phyloP scores from a whole-genome alignment of 1,140 invertebrate genomes.

The Coptotermes formosanus region DNA sequence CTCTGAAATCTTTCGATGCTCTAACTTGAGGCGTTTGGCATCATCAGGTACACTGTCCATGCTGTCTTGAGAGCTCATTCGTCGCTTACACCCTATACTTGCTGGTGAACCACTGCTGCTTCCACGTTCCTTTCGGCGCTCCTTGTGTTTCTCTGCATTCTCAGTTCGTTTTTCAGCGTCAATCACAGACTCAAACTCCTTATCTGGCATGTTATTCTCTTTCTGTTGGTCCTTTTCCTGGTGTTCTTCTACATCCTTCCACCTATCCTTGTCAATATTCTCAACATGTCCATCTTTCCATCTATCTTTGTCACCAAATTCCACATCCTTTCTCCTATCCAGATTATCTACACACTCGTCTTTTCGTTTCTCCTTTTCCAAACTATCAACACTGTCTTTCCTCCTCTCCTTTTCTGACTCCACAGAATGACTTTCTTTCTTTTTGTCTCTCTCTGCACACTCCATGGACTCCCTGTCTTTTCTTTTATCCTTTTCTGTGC shows the following conservation, averaged over 20 bases:
- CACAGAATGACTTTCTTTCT: conserved; percentile 43
- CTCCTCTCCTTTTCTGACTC: conserved; percentile 37
- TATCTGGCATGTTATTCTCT: conserved; percentile 5
- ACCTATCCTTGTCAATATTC: conserved; percentile 27
- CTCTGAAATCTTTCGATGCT: conserved; percentile 55
- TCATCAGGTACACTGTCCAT: conserved; percentile 64
- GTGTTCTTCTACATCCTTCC: conserved; percentile 29
- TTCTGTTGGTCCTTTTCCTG: conserved; percentile 27
- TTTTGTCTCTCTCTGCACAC: conserved; percentile 40
- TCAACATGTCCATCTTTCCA: neutral
- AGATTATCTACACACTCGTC: conserved; percentile 21
- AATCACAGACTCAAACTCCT: neutral
- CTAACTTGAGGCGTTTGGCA: conserved; percentile 67
- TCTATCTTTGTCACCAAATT: conserved; percentile 23
- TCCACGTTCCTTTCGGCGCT: conserved; percentile 40
- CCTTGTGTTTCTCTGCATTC: conserved; percentile 35
- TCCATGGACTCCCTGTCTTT: conserved; percentile 45
- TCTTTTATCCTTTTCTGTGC: conserved; percentile 45
- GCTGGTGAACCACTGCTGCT: conserved; percentile 51
- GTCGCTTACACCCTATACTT: conserved; percentile 63
- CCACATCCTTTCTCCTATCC: conserved; percentile 26
- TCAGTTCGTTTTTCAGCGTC: conserved; percentile 24
- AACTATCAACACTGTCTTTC: conserved; percentile 14
- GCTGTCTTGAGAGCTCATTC: conserved; percentile 74
- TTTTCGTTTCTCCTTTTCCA: conserved; percentile 3